These are phyloP conservation scores for Drosophila albomicans DNA, from an alignment of 1,140 invertebrate species.

Conservation along the genomic window DNA sequence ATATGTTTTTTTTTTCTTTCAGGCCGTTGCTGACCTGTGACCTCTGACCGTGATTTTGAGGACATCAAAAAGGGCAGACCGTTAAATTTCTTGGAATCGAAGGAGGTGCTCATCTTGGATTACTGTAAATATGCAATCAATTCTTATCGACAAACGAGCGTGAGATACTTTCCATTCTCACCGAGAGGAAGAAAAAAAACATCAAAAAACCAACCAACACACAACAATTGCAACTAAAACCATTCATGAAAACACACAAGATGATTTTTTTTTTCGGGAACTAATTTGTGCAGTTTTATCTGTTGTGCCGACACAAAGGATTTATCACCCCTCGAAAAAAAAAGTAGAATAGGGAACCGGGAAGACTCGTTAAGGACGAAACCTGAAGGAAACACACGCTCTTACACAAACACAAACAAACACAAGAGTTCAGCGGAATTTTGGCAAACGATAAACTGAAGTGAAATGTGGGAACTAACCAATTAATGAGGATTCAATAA, in stretches of 20 bases:
- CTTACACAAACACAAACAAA: not conserved
- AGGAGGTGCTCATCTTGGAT: slow-evolving; percentile 20
- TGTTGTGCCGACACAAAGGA: slow-evolving; percentile 34
- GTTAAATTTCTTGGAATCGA: slow-evolving; percentile 31
- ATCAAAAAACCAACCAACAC: not conserved
- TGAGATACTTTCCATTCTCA: slow-evolving; percentile 52
- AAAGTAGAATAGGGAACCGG: slow-evolving; percentile 7
- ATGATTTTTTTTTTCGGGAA: slow-evolving; percentile 14
- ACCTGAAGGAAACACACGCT: slow-evolving; percentile 17
- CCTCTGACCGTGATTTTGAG: slow-evolving; percentile 26
- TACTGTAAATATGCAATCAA: slow-evolving; percentile 54
- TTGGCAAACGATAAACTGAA: slow-evolving; percentile 9
- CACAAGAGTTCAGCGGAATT: slow-evolving; percentile 9
- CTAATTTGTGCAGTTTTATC: slow-evolving; percentile 43
- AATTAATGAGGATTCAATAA: not conserved
- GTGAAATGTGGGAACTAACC: slow-evolving; percentile 32
- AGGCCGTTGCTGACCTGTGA: slow-evolving; percentile 3
- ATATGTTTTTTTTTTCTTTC: not conserved
- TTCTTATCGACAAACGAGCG: slow-evolving; percentile 43
- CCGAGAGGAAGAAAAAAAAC: slow-evolving; percentile 1
- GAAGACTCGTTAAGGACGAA: slow-evolving; percentile 18
- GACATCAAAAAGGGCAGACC: slow-evolving; percentile 37
- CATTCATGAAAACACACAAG: slow-evolving; percentile 17
- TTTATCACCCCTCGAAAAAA: slow-evolving; percentile 46
- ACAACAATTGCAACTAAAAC: slow-evolving; percentile 19